A percentile compares a stretch with the other conserved stretches of the same genome.
These are phyloP conservation scores for Stegodyphus dumicola DNA, from an alignment of 1,140 invertebrate genomes.

Conservation along the genomic window DNA sequence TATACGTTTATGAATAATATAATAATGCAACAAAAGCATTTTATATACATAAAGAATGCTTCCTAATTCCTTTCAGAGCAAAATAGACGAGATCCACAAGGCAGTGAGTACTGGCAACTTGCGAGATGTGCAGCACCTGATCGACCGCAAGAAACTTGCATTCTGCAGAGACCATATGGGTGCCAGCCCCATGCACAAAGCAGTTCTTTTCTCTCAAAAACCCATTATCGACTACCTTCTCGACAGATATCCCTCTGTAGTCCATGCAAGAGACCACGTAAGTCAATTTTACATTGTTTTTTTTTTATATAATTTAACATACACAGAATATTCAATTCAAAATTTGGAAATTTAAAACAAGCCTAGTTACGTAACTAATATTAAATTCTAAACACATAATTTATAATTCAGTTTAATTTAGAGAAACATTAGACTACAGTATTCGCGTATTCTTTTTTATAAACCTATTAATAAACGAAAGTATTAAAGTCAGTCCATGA, in stretches of 20 bases:
- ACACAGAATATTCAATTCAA: no score
- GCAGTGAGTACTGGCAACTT: slow-evolving; percentile 62
- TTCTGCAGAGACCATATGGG: slow-evolving; percentile 80
- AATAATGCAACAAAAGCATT: no score
- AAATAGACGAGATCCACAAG: slow-evolving; percentile 82
- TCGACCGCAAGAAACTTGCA: slow-evolving; percentile 75
- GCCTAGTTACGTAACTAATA: no score
- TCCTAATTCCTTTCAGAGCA: slow-evolving; percentile 73
- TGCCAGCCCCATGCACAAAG: slow-evolving; percentile 81
- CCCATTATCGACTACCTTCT: slow-evolving; percentile 81
- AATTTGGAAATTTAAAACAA: no score
- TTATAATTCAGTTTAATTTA: slow-evolving; percentile 7
- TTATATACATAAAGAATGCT: neutral
- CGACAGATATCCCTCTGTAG: slow-evolving; percentile 75
- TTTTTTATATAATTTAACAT: no score
- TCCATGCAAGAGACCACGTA: slow-evolving; percentile 64
- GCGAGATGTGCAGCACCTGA: slow-evolving; percentile 63
- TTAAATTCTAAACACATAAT: neutral
- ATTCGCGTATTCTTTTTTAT: no score
- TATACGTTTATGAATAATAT: no score
- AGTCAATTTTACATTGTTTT: slow-evolving; percentile 22
- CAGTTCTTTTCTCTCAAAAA: slow-evolving; percentile 79
- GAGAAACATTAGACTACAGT: neutral
- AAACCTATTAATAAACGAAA: no score
- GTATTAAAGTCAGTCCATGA: no score